Conservation (phyloP, 1,140 invertebrate genomes). For the Mya arenaria region DNA sequence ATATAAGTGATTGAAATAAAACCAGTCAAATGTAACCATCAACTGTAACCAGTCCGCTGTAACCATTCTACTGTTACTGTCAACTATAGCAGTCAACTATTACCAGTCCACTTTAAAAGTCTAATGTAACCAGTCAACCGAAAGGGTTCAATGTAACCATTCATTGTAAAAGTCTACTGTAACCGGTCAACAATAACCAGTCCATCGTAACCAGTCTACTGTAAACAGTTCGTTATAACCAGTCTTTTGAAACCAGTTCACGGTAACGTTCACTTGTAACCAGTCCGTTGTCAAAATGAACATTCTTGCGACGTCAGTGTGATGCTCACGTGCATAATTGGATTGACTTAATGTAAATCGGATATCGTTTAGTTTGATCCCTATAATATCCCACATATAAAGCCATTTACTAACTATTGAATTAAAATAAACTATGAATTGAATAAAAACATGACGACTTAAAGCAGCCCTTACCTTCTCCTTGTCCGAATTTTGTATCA, state of each 20-base stretch:
- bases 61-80: too few species aligned
- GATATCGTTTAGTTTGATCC: too few species aligned
- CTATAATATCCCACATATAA: too few species aligned
- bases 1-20: too few species aligned
- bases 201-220: background rate
- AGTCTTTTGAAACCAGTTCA: background rate
- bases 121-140: background rate
- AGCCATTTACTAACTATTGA: too few species aligned
- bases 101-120: background rate
- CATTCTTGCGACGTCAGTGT: background rate
- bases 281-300: background rate
- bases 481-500: too few species aligned
- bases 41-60: too few species aligned
- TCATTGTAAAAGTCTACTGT: background rate
- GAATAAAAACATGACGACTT: too few species aligned
- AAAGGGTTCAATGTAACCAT: background rate
- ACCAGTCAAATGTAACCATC: too few species aligned
- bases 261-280: background rate
- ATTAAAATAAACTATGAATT: too few species aligned
- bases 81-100: background rate
- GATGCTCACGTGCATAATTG: background rate
- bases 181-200: background rate
- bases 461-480: too few species aligned
- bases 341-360: background rate
- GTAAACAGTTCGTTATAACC: background rate